These are phyloP conservation scores for Listrodromus nycthemerus DNA, from an alignment of 2,888 invertebrate species.

Conservation along the genomic window DNA sequence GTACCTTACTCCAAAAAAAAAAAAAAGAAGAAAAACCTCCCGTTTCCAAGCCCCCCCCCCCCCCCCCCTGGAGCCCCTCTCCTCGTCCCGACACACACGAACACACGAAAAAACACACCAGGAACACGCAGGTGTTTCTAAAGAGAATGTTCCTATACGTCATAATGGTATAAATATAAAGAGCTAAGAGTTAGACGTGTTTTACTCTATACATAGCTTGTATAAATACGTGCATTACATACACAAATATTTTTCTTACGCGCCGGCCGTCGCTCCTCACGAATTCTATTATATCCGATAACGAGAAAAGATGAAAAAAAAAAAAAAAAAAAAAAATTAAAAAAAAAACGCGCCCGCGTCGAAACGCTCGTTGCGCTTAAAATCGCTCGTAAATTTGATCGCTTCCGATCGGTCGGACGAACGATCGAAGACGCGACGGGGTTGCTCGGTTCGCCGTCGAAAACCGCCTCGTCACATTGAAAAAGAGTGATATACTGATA, in stretches of 20 bases:
- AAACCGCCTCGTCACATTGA: constrained; percentile 40
- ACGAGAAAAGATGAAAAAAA: constrained; percentile 26
- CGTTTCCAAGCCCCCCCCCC: too few relatives aligned
- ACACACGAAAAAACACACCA: constrained; percentile 41
- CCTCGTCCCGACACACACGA: constrained; percentile 7
- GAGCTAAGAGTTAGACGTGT: constrained; percentile 58
- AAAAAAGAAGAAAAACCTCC: constrained; percentile 8
- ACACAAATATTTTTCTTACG: constrained; percentile 70
- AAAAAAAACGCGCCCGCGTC: background rate
- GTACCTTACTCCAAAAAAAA: constrained; percentile 23
- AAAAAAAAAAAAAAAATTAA: constrained; percentile 23
- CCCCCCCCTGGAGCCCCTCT: constrained; percentile 23
- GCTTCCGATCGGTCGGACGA: constrained; percentile 29
- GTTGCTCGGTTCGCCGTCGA: constrained; percentile 48
- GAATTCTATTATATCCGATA: constrained; percentile 59
- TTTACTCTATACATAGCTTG: constrained; percentile 66
- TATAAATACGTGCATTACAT: constrained; percentile 66
- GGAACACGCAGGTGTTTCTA: constrained; percentile 69
- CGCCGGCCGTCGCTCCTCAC: constrained; percentile 66
- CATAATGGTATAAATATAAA: constrained; percentile 66
- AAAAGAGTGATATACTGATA: constrained; percentile 48
- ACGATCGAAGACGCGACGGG: constrained; percentile 34
- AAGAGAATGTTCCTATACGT: constrained; percentile 70
- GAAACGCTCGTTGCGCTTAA: background rate
- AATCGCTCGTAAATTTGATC: constrained; percentile 25